Conservation (phyloP, 1,140 invertebrate species). For the Drosophila pectinifera region DNA sequence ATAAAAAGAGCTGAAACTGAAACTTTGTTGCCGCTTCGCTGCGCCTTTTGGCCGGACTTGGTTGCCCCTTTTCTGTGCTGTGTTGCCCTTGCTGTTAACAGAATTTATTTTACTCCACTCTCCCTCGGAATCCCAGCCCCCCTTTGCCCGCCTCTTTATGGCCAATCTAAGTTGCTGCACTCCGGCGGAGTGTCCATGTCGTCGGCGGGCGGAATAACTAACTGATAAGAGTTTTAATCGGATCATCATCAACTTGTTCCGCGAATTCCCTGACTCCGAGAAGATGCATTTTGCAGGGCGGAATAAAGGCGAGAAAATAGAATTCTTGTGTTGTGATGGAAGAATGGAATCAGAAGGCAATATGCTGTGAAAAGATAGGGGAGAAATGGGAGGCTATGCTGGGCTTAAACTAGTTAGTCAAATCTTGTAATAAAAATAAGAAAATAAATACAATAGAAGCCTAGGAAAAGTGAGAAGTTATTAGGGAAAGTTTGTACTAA, state of each 20-base stretch:
- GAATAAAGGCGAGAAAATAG: constrained; percentile 2
- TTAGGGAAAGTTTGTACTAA: neutral
- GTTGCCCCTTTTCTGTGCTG: constrained; percentile 52
- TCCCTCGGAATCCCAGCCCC: constrained; percentile 8
- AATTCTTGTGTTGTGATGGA: constrained; percentile 8
- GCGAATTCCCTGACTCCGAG: neutral
- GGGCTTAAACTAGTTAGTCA: neutral
- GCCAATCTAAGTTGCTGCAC: constrained; percentile 42
- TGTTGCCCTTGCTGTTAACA: constrained; percentile 38
- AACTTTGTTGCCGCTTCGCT: constrained; percentile 78
- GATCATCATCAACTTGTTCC: constrained; percentile 49
- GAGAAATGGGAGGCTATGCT: too few species aligned
- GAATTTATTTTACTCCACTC: constrained; percentile 53
- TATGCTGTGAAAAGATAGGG: constrained; percentile 18
- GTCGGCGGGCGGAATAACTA: constrained; percentile 36
- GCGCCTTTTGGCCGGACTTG: constrained; percentile 59
- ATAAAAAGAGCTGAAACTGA: constrained; percentile 43
- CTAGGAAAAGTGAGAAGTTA: neutral
- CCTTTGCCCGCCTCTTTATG: neutral
- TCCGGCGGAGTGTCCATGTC: constrained; percentile 17
- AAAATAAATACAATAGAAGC: neutral
- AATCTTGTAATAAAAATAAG: neutral
- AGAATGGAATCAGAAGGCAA: constrained; percentile 28
- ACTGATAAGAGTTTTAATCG: constrained; percentile 56
- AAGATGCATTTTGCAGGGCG: constrained; percentile 7